Evolutionary conservation across 2,888 invertebrate genomes (phyloP), one percentile per base, ranked within the genome.

Genomic region (Pecten maximus): DNA sequence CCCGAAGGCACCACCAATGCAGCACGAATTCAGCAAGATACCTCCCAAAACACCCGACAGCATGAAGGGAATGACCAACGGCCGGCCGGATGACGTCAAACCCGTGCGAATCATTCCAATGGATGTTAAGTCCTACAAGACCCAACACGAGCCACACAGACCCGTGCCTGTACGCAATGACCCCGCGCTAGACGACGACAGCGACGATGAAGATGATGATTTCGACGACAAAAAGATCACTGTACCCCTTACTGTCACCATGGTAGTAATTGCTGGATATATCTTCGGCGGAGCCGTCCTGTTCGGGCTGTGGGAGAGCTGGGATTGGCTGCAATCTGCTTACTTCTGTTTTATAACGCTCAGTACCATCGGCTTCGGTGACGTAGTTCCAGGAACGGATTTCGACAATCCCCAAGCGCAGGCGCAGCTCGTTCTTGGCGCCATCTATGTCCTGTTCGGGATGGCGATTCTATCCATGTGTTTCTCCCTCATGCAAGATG

Each of bases 391-490:
- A 8, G 96, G 96, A 16, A 94, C 96, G 2, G 95, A 95, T 90
- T 96, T 96, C 91, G 95, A 95, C 50, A 95, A 95, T 90, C 94
- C 95, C 2, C 94, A 94, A 87, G 95, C 95, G 15, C 95, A 96
- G 90, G 95, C 95, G 6, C 95, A 96, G 91, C 94, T 96, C 91
- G 93, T 96, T 88, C 94, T 96, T 2, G 96, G 96, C 8, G 94
- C 96, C 16, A 91, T 96, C 87, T 97, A 97, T 93, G 95, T 96
- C 87, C 92, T 96, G 40, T 96, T 97, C 91, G 97, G 97, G 12
- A 96, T 97, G 96, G 97, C 97, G n/a, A 96, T 97, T 90, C 92
- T 97, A 90, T 96, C 97, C 44, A 97, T 97, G 97, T 97, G 97
- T 91, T 96, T 97, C 93, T 94, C 96, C 6, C 95, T 97, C 48